These are phyloP conservation scores for Pterocles orientalis DNA, from an alignment of 2,113 vertebrate genomes.

Conservation along the genomic window DNA sequence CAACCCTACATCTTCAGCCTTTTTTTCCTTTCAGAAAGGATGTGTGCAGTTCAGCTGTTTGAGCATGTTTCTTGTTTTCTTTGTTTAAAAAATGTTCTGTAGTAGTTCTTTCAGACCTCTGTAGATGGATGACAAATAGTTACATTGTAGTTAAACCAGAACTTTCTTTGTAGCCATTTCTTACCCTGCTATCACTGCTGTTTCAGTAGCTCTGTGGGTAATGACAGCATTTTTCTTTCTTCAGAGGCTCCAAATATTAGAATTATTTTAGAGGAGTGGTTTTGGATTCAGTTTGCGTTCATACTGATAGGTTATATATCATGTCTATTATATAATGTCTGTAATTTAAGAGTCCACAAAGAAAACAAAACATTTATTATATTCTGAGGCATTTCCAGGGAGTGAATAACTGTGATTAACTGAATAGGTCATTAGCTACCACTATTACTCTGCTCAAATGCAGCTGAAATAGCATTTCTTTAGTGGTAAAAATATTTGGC, in stretches of 20 bases:
- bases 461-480: constrained; percentile 18
- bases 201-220: constrained; percentile 15
- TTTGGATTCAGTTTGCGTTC: constrained; percentile 3
- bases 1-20: neutral
- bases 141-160: constrained; percentile 19
- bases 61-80: neutral
- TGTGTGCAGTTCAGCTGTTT: neutral
- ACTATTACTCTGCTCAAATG: neutral
- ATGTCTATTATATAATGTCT: constrained; percentile 6
- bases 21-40: neutral
- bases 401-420: constrained; percentile 1
- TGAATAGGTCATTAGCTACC: neutral
- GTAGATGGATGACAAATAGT: constrained; percentile 14
- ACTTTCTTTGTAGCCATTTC: neutral
- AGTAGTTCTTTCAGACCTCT: constrained; percentile 12
- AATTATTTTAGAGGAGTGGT: neutral
- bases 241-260: neutral
- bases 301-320: neutral
- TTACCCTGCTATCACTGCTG: constrained; percentile 5
- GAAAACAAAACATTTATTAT: constrained; percentile 35
- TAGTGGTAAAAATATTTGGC: constrained; percentile 1
- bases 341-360: constrained; percentile 11
- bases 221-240: neutral
- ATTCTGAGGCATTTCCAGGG: constrained; percentile 16
- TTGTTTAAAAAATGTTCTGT: neutral